These are phyloP conservation scores for Apaloderma vittatum DNA, from an alignment of 2,113 vertebrate species.

Conservation along the genomic window DNA sequence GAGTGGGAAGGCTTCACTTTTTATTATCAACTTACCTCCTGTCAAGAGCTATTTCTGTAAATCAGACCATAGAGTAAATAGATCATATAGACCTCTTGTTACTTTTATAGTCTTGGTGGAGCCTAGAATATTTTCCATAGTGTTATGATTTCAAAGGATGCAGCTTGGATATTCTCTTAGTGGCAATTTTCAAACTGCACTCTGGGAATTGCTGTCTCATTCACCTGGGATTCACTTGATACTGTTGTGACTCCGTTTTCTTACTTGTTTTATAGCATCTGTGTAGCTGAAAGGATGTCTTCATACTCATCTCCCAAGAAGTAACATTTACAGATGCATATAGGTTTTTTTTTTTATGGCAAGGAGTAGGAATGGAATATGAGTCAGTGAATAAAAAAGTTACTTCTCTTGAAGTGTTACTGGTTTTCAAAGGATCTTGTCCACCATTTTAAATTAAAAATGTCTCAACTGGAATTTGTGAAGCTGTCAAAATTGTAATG, in stretches of 20 bases:
- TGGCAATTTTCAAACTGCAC: background rate
- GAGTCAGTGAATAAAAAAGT: background rate
- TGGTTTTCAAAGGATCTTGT: background rate
- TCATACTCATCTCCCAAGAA: background rate
- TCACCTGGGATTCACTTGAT: background rate
- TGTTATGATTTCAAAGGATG: background rate
- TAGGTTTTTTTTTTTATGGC: background rate
- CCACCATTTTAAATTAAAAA: background rate
- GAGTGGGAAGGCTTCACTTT: background rate
- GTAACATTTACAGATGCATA: background rate
- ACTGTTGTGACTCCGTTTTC: background rate
- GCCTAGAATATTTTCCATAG: background rate
- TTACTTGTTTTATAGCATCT: fast-evolving
- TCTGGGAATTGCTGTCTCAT: background rate
- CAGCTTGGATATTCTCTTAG: background rate
- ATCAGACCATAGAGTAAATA: slow-evolving; percentile 50
- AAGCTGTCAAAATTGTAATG: background rate
- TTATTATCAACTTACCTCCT: slow-evolving; percentile 46
- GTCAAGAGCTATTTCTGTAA: slow-evolving; percentile 33
- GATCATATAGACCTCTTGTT: slow-evolving; percentile 10
- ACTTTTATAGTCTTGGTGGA: background rate
- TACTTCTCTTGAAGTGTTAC: background rate
- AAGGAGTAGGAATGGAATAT: background rate
- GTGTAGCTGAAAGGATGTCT: background rate
- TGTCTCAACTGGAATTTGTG: background rate